Percentiles rank a stretch among this genome's conserved stretches.
Evolutionary conservation across 2,888 invertebrate genomes (phyloP).

Genomic region (Noctua janthe): DNA sequence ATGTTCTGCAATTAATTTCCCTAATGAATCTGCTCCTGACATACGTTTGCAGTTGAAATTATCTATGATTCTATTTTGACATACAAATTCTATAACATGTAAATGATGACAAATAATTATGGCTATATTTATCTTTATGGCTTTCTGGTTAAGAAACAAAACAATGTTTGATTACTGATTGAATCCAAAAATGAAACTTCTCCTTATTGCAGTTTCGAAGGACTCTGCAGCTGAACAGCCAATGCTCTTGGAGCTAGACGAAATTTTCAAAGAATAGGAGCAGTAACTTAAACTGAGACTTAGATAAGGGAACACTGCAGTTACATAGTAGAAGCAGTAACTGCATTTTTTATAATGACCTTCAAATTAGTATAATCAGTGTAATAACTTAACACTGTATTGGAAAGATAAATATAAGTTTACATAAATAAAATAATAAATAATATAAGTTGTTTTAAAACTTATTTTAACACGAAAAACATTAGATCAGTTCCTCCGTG

Average conservation of each 20-base stretch:
- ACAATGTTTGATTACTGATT: neutral
- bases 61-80: neutral
- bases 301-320: neutral
- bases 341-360: neutral
- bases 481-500: neutral
- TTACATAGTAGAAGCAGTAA: neutral
- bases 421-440: too few relatives aligned
- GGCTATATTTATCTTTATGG: neutral
- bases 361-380: neutral
- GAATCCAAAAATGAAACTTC: neutral
- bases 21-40: constrained; percentile 28
- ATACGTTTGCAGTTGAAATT: constrained; percentile 43
- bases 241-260: neutral
- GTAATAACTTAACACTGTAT: neutral
- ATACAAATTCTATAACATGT: neutral
- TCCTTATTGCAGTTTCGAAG: neutral
- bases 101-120: neutral
- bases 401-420: too few relatives aligned
- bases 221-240: neutral
- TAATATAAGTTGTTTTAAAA: too few relatives aligned
- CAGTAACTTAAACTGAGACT: neutral
- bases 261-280: neutral
- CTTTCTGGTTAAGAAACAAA: neutral
- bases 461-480: neutral
- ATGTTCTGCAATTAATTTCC: neutral